Conservation (phyloP, 1,140 invertebrate species). For the Subanguina moxae region DNA sequence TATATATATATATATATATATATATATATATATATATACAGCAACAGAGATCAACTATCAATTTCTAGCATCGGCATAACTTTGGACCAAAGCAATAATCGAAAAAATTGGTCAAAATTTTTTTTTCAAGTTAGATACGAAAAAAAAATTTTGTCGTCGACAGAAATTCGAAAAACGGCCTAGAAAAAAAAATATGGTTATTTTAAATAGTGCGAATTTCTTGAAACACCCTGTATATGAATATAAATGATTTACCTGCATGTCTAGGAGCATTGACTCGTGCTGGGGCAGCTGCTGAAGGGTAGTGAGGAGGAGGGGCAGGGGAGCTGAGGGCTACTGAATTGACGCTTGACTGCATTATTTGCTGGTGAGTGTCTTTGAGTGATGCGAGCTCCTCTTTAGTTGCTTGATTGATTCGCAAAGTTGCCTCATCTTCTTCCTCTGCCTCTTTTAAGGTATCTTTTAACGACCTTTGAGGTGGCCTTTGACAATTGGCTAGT, state of each 20-base stretch:
- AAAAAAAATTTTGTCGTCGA: too few species aligned
- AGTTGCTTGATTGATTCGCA: not conserved
- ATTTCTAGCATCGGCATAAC: too few species aligned
- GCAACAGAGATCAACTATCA: too few species aligned
- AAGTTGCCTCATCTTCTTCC: not conserved
- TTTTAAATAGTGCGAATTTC: too few species aligned
- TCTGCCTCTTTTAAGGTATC: not conserved
- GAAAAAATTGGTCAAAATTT: too few species aligned
- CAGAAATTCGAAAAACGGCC: too few species aligned
- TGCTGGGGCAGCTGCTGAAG: not conserved
- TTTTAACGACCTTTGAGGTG: not conserved
- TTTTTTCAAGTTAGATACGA: too few species aligned
- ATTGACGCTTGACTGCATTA: not conserved
- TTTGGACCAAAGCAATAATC: too few species aligned
- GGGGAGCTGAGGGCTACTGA: not conserved
- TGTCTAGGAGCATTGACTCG: conserved; percentile 1
- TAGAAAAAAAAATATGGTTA: too few species aligned
- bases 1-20: too few species aligned
- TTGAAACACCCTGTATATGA: too few species aligned
- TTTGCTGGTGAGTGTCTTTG: not conserved
- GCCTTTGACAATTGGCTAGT: not conserved
- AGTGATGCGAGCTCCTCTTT: not conserved
- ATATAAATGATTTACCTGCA: not conserved
- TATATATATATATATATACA: too few species aligned
- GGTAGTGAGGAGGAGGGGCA: not conserved